Base-by-base conservation (phyloP, 2,113 vertebrate genomes). In the Lamprologus speciosus region DNA sequence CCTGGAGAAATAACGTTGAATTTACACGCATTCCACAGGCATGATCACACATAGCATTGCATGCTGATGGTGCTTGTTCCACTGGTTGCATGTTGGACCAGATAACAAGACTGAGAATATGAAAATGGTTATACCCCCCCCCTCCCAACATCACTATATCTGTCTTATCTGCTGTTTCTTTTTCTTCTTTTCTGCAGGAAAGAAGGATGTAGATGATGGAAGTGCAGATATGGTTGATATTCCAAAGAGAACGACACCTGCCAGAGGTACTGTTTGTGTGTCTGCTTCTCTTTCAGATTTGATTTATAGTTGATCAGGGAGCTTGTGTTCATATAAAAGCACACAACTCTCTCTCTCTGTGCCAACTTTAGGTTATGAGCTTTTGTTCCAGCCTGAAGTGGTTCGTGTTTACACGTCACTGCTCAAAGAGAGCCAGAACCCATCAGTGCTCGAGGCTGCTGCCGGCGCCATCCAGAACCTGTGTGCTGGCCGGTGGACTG, bases 381-480 rank as follows among this genome's bases (percentile, higher is more conserved):
- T 99, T 54, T 95, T 99, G 83, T 99, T 98, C 94, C 99, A 99
- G 88, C 99, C 98, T 2, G 98, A 99, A 90, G 97, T 99, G 88
- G 97, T 99, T 83, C 97, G 98, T 80, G 96, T 99, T 93, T 99
- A 99, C 93, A 98, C 98, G 28, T 99, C 98, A 2, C 96, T 99
- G 37, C 96, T 99, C 40, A 97, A 97, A 94, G 97, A 99, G 83
- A 98, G 97, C 92, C 97, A 97, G 95, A 98, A 98, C 78, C 97
- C 97, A 1, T 97, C 98, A 1, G 98, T 99, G 90, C 95, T 99
- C 3, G 99, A 99, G 95, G 99, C 99, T 6, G 97, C 98, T 0
- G 98, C 98, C 1, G 98, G 99, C 82, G 98, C 98, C 53, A 96
- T 99, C 82, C 98, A 99, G 96, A 99, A 99, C 92, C 95, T 99